Base-by-base conservation (phyloP, 2,888 invertebrate species). In the Campoplex capitator region DNA sequence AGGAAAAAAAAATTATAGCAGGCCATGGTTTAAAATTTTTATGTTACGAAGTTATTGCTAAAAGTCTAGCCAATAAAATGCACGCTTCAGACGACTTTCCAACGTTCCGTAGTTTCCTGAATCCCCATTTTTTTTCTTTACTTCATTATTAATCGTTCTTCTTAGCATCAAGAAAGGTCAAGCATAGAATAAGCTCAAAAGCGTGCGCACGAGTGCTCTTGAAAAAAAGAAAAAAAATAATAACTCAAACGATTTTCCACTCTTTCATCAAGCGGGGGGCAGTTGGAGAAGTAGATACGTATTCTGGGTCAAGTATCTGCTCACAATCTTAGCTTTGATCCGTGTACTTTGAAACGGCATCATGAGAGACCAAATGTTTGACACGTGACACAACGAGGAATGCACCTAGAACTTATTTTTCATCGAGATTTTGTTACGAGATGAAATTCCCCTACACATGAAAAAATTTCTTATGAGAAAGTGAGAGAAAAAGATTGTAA, bases 261-360 rank as follows among this genome's bases (percentile, higher is more conserved):
- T 45, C 54, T 42, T 73, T n/a, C 51, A 42, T 73, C 16, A 48
- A 83, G 28, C 32, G n/a, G 13, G 6, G 70, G 23, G 51, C 45
- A 68, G 68, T 65, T 35, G 65, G 32, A 2, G 23, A 70, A 73
- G 62, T 32, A 35, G 62, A 70, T 48, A 70, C 16, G 28, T 28
- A 23, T 68, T 74, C 54, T 45, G 23, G 65, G 51, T 83, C 74
- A 67, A 74, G 73, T 78, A 68, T 79, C 67, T 74, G 45, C 67
- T 58, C 48, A 32, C 42, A 28, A 65, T 83, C 77, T 83, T 76
- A 71, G 62, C 83, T 83, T 83, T 77, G 83, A 73, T 77, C 71
- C 54, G n/a, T 38, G 51, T n/a, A 51, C 51, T 73, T 62, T 32
- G 76, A 7, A 23, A 45, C 42, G 82, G 51, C 42, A 7, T 45